Percentiles rank a stretch among this genome's conserved stretches.
Conservation (phyloP, 1,140 invertebrate genomes). For the Procambarus clarkii region DNA sequence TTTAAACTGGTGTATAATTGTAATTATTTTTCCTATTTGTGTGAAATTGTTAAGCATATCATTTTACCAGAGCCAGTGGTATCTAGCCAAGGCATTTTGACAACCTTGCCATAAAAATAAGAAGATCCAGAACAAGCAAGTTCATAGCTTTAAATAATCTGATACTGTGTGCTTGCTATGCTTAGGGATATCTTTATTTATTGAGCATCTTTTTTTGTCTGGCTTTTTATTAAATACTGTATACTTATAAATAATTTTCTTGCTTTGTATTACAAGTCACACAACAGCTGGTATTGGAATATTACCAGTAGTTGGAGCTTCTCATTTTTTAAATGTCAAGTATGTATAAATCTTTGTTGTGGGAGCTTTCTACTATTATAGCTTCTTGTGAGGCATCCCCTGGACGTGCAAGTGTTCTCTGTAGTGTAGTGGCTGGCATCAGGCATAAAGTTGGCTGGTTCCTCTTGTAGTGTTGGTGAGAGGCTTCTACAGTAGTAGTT, state of each 20-base stretch:
- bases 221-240: background rate
- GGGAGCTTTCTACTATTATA: background rate
- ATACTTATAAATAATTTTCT: background rate
- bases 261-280: constrained; percentile 45
- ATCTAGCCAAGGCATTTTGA: background rate
- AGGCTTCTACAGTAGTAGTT: constrained; percentile 7
- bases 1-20: background rate
- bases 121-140: background rate
- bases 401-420: background rate
- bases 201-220: background rate
- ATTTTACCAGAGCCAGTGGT: background rate
- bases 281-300: constrained; percentile 48
- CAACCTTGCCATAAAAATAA: background rate
- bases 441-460: constrained; percentile 13
- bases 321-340: constrained; percentile 53
- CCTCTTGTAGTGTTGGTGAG: constrained; percentile 9
- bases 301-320: constrained; percentile 46
- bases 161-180: background rate
- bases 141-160: background rate
- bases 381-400: constrained; percentile 28
- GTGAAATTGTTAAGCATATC: background rate
- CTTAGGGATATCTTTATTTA: background rate
- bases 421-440: constrained; percentile 7
- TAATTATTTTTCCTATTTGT: background rate
- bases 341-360: constrained; percentile 27